These are phyloP conservation scores for Pyrgus malvae DNA, from an alignment of 2,888 invertebrate genomes.

Conservation along the genomic window DNA sequence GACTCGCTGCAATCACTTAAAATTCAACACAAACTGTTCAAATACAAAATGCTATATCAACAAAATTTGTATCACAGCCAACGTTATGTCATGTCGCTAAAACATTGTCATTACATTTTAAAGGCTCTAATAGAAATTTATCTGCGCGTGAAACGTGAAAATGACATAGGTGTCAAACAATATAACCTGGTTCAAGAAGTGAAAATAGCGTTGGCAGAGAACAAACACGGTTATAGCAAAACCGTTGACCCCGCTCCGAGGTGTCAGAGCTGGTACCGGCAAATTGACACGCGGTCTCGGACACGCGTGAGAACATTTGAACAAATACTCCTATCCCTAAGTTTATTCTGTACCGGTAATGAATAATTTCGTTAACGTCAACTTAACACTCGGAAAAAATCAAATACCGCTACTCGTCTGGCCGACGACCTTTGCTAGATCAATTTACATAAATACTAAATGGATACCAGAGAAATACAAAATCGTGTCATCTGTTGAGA, in stretches of 20 bases:
- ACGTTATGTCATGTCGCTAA: no score
- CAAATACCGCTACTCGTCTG: slow-evolving; percentile 53
- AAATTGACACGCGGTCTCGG: slow-evolving; percentile 66
- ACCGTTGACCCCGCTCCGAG: slow-evolving; percentile 67
- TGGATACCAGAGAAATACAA: slow-evolving; percentile 17
- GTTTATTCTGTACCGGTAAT: slow-evolving; percentile 75
- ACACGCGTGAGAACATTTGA: slow-evolving; percentile 78
- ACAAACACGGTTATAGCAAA: slow-evolving; percentile 66
- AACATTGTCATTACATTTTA: no score
- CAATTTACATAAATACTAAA: slow-evolving; percentile 61
- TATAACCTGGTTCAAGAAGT: slow-evolving; percentile 44
- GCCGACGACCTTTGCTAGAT: slow-evolving; percentile 54
- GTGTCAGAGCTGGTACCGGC: slow-evolving; percentile 70
- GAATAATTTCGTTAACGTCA: slow-evolving; percentile 77
- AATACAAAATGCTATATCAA: no score
- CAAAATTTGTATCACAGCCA: no score
- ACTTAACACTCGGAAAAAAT: slow-evolving; percentile 65
- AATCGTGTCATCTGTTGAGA: slow-evolving; percentile 25
- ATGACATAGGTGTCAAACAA: slow-evolving; percentile 45
- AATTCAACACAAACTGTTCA: no score
- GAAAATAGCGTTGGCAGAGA: slow-evolving; percentile 53
- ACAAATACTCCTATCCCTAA: slow-evolving; percentile 63
- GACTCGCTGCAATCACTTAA: no score
- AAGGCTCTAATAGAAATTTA: neutral
- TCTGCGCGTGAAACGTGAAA: slow-evolving; percentile 9